A percentile compares a stretch with the other conserved stretches of the same genome.
These are phyloP conservation scores for Pogonognathellus flavescens DNA, from an alignment of 1,140 invertebrate species.

Conservation along the genomic window DNA sequence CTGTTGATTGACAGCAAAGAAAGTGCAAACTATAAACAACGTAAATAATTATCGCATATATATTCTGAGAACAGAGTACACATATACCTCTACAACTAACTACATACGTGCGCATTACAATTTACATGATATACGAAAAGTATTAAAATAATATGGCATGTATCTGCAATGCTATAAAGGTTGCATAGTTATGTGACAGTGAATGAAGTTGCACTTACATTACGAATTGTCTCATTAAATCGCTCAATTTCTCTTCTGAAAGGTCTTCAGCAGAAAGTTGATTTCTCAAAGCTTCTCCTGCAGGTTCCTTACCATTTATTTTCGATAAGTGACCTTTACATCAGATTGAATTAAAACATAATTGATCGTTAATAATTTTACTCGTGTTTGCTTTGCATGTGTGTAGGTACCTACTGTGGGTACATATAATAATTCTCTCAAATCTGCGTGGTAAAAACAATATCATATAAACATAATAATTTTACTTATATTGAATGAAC, in stretches of 20 bases:
- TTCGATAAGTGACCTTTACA: conserved; percentile 73
- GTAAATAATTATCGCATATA: conserved; percentile 17
- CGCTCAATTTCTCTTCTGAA: conserved; percentile 74
- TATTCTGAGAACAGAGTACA: not conserved
- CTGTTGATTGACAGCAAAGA: conserved; percentile 17
- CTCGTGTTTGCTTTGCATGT: not conserved
- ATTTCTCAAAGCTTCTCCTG: conserved; percentile 70
- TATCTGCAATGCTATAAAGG: no score
- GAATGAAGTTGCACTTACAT: conserved; percentile 69
- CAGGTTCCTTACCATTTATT: conserved; percentile 73
- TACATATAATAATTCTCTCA: no score
- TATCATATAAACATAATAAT: no score
- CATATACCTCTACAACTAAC: not conserved
- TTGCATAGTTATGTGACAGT: no score
- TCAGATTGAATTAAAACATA: not conserved
- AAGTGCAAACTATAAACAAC: conserved; percentile 14
- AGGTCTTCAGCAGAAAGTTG: conserved; percentile 73
- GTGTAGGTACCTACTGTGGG: no score
- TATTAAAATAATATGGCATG: no score
- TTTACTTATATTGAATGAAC: conserved; percentile 58
- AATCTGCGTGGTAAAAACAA: no score
- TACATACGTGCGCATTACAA: no score
- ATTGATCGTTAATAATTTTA: not conserved
- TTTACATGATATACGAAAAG: no score
- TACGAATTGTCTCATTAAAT: conserved; percentile 79